Evolutionary conservation across 2,888 invertebrate genomes (phyloP), one percentile per base, ranked within the genome.

Genomic region (Lymantria dispar): DNA sequence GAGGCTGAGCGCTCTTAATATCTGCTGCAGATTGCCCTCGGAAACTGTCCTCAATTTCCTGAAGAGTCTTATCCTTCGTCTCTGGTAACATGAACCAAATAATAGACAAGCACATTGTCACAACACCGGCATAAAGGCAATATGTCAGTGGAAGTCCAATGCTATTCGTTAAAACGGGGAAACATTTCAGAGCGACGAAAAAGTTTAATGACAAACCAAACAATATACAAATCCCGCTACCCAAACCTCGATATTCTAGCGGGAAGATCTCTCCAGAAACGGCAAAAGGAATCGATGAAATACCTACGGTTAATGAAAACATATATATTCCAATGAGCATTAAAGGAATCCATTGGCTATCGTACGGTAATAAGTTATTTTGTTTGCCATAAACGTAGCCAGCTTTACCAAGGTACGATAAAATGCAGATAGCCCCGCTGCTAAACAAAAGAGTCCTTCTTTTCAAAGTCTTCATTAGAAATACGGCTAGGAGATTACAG

Each of bases 191-290:
- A 12, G 94, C 93, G 0, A 93, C 60, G 63, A 95, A 95, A 60
- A 94, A 93, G 60, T 94, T 93, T n/a, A 93, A 59, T 43, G 94
- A 95, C 8, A 93, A 88, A 15, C 93, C 92, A 40, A 40, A 14
- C 54, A 93, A 90, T 1, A 94, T 91, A 41, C 94, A 93, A 9
- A 95, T 81, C 0, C 95, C 94, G 10, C 94, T 93, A 0, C 95
- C 95, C 5, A 94, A 77, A 0, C 94, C 94, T 47, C 94, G 85
- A 46, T 92, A 92, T 48, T 92, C 91, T 42, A 93, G 81, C 0
- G 95, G 92, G 72, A 95, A 95, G 22, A 95, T 89, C 74, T 96
- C 95, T 0, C 95, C 95, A 47, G 94, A 93, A 80, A 95, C 90
- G 11, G 95, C 93, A 86, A 95, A 96, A 0, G 95, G 95, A 56